These are phyloP conservation scores for Phalanger gymnotis DNA, from an alignment of 2,797 vertebrate genomes.

Conservation along the genomic window DNA sequence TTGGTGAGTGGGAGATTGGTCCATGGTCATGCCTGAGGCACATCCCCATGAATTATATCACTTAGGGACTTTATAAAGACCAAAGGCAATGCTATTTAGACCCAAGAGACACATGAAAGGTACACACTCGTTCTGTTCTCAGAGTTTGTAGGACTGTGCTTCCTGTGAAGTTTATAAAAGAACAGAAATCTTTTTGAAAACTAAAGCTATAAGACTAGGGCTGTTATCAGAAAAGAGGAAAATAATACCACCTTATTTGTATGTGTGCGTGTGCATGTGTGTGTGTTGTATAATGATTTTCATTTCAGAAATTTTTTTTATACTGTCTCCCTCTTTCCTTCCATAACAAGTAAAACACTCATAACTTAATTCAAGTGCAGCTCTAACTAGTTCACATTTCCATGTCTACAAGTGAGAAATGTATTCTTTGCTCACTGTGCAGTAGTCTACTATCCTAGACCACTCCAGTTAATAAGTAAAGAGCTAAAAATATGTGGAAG, in stretches of 20 bases:
- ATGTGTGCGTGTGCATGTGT: neutral
- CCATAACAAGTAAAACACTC: constrained; percentile 44
- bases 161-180: neutral
- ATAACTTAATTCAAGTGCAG: neutral
- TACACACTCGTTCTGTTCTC: neutral
- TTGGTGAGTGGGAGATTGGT: neutral
- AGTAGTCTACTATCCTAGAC: neutral
- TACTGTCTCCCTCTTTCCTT: constrained; percentile 23
- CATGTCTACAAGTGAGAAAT: constrained; percentile 26
- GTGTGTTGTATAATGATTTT: constrained; percentile 21
- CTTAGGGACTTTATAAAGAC: neutral
- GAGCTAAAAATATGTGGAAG: constrained; percentile 14
- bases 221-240: constrained; percentile 9
- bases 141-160: neutral
- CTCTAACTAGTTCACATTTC: constrained; percentile 1
- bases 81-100: neutral
- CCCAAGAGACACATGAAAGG: neutral
- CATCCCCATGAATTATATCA: neutral
- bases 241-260: neutral
- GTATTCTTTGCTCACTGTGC: neutral
- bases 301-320: constrained; percentile 39
- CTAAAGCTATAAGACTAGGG: neutral
- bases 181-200: neutral
- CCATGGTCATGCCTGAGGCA: neutral
- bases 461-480: constrained; percentile 30